Conservation (phyloP, 2,888 invertebrate species). For the Euzophera pinguis region DNA sequence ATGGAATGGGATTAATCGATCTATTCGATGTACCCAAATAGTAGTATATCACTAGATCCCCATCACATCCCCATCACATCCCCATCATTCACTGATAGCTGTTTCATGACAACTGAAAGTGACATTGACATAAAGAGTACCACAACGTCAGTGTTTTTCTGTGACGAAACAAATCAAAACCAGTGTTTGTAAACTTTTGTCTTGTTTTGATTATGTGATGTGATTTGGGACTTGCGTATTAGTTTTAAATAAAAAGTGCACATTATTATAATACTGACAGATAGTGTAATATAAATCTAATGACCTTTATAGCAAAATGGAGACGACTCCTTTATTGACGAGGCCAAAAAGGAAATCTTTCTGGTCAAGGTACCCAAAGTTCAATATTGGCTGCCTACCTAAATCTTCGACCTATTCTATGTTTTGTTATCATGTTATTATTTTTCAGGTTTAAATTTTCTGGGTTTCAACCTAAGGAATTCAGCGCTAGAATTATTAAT, state of each 20-base stretch:
- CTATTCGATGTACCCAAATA: too few relatives aligned
- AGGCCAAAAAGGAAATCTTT: conserved; percentile 64
- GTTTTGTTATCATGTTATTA: conserved; percentile 17
- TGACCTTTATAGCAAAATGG: conserved; percentile 43
- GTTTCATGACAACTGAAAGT: too few relatives aligned
- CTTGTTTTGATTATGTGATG: conserved; percentile 23
- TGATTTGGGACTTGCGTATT: conserved; percentile 15
- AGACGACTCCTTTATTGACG: conserved; percentile 63
- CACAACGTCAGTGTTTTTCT: too few relatives aligned
- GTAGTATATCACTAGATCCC: too few relatives aligned
- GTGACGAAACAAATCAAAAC: too few relatives aligned
- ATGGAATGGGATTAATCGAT: too few relatives aligned
- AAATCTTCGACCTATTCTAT: conserved; percentile 20
- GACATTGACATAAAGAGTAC: too few relatives aligned
- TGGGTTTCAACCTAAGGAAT: conserved; percentile 87
- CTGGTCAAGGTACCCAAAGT: conserved; percentile 63
- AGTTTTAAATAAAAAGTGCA: conserved; percentile 14
- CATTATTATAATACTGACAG: not conserved
- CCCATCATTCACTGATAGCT: too few relatives aligned
- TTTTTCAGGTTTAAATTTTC: conserved; percentile 86
- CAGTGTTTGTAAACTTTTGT: conserved; percentile 27
- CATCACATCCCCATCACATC: too few relatives aligned
- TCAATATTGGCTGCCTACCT: conserved; percentile 23
- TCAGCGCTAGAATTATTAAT: conserved; percentile 87
- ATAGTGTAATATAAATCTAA: too few relatives aligned